phyloP scores from a whole-genome alignment of 2,797 vertebrate species.

The Hydrocynus forskahlii region DNA sequence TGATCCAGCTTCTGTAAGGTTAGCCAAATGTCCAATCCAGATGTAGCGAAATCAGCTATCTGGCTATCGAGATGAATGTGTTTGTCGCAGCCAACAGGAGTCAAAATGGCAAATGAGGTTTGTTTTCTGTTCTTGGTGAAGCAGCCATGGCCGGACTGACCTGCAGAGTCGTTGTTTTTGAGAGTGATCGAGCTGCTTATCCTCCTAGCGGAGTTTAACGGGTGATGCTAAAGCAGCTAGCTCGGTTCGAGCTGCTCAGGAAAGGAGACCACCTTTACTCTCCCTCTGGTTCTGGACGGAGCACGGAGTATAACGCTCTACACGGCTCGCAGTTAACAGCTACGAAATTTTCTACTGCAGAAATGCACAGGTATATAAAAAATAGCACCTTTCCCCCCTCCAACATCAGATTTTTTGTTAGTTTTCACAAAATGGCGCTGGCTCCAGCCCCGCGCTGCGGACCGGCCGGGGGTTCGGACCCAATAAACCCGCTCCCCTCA shows the following conservation, averaged over 20 bases:
- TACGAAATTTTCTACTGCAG: neutral
- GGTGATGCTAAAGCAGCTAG: constrained; percentile 68
- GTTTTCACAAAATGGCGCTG: constrained; percentile 99
- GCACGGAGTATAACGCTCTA: neutral
- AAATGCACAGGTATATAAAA: neutral
- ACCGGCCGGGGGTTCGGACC: constrained; percentile 79
- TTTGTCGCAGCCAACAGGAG: constrained; percentile 29
- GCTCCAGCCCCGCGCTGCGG: constrained; percentile 97
- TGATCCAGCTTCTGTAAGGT: constrained; percentile 77
- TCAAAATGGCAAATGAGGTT: constrained; percentile 21
- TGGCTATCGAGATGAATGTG: constrained; percentile 73
- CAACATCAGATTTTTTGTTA: constrained; percentile 76
- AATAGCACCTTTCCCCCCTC: neutral
- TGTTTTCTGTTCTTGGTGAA: neutral
- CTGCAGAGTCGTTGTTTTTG: too few species aligned
- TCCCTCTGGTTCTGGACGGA: constrained; percentile 5
- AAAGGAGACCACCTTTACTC: constrained; percentile 69
- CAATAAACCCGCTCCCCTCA: constrained; percentile 55
- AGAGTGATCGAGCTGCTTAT: too few species aligned
- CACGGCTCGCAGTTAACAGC: neutral
- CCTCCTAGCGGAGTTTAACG: constrained; percentile 35
- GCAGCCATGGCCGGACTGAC: constrained; percentile 36
- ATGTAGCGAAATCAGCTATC: constrained; percentile 63
- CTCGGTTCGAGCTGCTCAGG: constrained; percentile 70
- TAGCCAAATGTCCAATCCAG: constrained; percentile 59